Evolutionary conservation across 1,140 invertebrate species (phyloP).

Genomic region (Panonychus citri): DNA sequence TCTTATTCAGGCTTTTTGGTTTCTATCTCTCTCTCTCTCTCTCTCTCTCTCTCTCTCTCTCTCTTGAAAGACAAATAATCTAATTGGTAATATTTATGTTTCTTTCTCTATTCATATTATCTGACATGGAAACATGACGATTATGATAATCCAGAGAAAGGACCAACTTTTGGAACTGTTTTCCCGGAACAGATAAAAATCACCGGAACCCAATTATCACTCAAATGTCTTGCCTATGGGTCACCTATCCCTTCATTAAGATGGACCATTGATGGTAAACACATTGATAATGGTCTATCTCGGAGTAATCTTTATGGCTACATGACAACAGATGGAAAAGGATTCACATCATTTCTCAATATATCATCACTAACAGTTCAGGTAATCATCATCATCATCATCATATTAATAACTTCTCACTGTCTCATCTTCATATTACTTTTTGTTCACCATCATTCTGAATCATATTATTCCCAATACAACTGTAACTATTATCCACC

Average conservation of each 20-base stretch:
- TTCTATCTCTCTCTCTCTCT: not conserved
- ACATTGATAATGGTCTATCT: conserved; percentile 2
- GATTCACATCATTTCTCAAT: conserved; percentile 15
- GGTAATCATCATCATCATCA: not conserved
- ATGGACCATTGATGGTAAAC: conserved; percentile 14
- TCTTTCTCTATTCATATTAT: not conserved
- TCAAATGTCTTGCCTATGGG: conserved; percentile 15
- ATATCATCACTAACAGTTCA: conserved; percentile 14
- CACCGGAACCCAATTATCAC: conserved; percentile 2
- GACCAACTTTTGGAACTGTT: conserved; percentile 11
- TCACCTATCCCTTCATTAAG: conserved; percentile 14
- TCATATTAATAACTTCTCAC: too few species aligned
- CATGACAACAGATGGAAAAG: conserved; percentile 8
- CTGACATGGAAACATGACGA: not conserved
- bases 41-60: conserved; percentile 2
- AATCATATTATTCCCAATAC: too few species aligned
- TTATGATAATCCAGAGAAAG: conserved; percentile 10
- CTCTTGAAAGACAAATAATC: too few species aligned
- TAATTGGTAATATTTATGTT: too few species aligned
- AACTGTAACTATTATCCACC: too few species aligned
- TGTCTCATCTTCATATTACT: too few species aligned
- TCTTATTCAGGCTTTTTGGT: not conserved
- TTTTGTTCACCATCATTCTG: too few species aligned
- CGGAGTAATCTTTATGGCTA: not conserved
- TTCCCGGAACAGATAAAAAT: conserved; percentile 16